Percentiles rank a stretch among this genome's conserved stretches.
phyloP scores from a whole-genome alignment of 2,113 vertebrate genomes.

The Pachypanchax playfairii region DNA sequence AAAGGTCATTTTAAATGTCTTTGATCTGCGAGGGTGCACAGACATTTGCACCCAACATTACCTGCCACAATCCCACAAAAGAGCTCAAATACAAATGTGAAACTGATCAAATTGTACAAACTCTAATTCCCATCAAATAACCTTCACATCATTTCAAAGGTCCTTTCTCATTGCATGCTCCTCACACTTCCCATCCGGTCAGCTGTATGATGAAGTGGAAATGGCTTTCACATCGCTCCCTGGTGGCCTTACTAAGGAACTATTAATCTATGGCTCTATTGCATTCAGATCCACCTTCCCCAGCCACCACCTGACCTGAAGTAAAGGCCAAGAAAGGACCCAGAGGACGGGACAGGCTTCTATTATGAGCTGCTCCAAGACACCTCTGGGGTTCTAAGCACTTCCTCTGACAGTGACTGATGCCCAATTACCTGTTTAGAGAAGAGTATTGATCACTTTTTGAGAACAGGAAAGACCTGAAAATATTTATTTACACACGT shows the following conservation, averaged over 20 bases:
- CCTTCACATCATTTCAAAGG: slow-evolving; percentile 42
- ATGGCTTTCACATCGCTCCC: slow-evolving; percentile 76
- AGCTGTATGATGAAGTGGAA: slow-evolving; percentile 67
- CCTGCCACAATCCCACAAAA: neutral
- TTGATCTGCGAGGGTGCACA: neutral
- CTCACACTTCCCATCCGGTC: slow-evolving; percentile 44
- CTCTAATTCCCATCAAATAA: slow-evolving; percentile 25
- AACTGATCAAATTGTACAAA: slow-evolving; percentile 14
- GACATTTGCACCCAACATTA: neutral
- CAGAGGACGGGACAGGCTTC: slow-evolving; percentile 71
- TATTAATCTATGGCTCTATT: slow-evolving; percentile 75
- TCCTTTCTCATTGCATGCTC: slow-evolving; percentile 18
- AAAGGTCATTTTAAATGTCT: neutral
- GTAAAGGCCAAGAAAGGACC: slow-evolving; percentile 71
- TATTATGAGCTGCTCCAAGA: slow-evolving; percentile 77
- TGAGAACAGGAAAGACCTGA: slow-evolving; percentile 58
- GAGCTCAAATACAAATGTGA: neutral
- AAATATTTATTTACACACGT: slow-evolving; percentile 56
- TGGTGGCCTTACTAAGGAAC: slow-evolving; percentile 72
- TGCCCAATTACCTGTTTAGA: slow-evolving; percentile 81
- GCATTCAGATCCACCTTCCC: slow-evolving; percentile 75
- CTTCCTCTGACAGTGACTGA: slow-evolving; percentile 79
- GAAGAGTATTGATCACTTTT: slow-evolving; percentile 77
- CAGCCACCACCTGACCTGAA: slow-evolving; percentile 66
- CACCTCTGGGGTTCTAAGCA: slow-evolving; percentile 76